phyloP scores from a whole-genome alignment of 2,888 invertebrate species.

The Rhimphoctona megacephalus region DNA sequence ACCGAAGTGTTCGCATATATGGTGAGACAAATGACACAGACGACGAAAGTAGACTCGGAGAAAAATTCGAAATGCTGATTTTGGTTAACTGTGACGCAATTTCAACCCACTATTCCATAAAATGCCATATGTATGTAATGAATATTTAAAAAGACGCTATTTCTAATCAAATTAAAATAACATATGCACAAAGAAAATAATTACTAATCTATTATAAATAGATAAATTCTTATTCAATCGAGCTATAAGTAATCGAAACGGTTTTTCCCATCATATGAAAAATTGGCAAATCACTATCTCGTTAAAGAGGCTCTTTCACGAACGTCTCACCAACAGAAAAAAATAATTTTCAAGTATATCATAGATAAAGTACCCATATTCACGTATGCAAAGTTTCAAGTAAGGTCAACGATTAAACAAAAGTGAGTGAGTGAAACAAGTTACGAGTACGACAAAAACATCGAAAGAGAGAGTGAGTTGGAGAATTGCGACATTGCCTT shows the following conservation, averaged over 20 bases:
- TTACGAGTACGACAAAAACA: no score
- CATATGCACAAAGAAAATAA: neutral
- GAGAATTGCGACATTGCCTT: no score
- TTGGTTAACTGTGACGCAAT: neutral
- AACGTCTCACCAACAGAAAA: no score
- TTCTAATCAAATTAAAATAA: neutral
- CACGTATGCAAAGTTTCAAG: no score
- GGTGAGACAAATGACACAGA: neutral
- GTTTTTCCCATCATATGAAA: neutral
- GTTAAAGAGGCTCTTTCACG: no score
- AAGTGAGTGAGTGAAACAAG: no score
- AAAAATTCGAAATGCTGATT: neutral
- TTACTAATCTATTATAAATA: neutral
- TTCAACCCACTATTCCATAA: constrained; percentile 1
- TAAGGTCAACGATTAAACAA: no score
- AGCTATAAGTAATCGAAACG: neutral
- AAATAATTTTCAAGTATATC: no score
- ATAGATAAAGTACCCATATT: no score
- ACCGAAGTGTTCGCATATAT: constrained; percentile 15
- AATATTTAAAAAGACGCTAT: neutral
- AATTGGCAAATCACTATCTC: no score
- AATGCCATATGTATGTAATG: neutral
- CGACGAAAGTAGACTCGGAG: neutral
- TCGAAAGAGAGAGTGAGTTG: no score
- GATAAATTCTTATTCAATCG: neutral